These are phyloP conservation scores for Halcyon chelicuti DNA, from an alignment of 2,797 vertebrate genomes.

Conservation along the genomic window DNA sequence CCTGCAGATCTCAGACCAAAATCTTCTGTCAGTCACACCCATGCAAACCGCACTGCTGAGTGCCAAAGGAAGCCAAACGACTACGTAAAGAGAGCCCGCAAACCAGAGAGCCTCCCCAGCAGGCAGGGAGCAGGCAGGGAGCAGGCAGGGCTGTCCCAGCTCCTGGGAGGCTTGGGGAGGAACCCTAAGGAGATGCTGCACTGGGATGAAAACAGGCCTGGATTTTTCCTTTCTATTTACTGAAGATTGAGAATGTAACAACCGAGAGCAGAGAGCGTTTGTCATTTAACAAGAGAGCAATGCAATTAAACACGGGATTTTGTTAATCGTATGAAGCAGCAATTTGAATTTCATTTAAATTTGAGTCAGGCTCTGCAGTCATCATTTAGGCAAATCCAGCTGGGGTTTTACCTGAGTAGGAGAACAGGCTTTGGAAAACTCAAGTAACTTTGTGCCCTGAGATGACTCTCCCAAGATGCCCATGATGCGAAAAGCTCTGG, in stretches of 20 bases:
- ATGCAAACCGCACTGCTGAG: slow-evolving; percentile 14
- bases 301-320: neutral
- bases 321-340: slow-evolving; percentile 7
- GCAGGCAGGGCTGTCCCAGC: neutral
- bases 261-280: neutral
- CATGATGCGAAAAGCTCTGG: neutral
- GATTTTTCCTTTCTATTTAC: neutral
- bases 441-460: slow-evolving; percentile 37
- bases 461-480: slow-evolving; percentile 25
- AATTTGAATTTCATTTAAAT: slow-evolving; percentile 65
- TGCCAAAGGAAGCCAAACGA: neutral
- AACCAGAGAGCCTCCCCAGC: neutral
- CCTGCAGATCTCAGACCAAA: slow-evolving; percentile 21
- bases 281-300: neutral
- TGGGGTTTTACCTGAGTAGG: slow-evolving; percentile 61
- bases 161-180: rapidly evolving
- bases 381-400: slow-evolving; percentile 62
- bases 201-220: neutral
- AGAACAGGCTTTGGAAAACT: slow-evolving; percentile 69
- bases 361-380: slow-evolving; percentile 42
- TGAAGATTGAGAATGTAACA: no score
- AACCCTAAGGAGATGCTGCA: neutral
- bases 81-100: neutral
- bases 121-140: neutral
- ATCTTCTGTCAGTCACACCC: slow-evolving; percentile 38